phyloP scores from a whole-genome alignment of 30 jellyfish, hydroid and myxozoan species.

The Cassiopea xamachana region DNA sequence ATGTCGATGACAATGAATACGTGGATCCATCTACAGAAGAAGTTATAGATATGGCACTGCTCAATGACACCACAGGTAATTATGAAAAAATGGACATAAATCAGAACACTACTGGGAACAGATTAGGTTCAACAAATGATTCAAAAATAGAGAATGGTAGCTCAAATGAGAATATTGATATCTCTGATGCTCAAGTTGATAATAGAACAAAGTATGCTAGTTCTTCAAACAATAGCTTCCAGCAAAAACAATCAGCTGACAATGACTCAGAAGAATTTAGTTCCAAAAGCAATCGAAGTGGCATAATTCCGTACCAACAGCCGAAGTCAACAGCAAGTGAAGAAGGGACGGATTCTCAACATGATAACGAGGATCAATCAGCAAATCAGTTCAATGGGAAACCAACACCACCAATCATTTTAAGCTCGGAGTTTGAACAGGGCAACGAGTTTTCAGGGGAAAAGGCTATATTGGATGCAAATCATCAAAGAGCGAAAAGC shows the following conservation, averaged over 20 bases:
- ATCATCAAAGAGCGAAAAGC: not conserved
- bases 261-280: not conserved
- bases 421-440: not conserved
- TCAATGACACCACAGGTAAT: not conserved
- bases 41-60: not conserved
- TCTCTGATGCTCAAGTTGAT: not conserved
- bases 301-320: not conserved
- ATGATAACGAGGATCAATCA: not conserved
- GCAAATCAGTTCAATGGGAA: not conserved
- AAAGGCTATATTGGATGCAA: not conserved
- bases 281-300: not conserved
- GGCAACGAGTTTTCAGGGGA: not conserved
- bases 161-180: not conserved
- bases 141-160: not conserved
- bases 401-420: not conserved
- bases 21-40: conserved; percentile 20
- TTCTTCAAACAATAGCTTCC: not conserved
- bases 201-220: not conserved
- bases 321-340: not conserved
- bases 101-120: not conserved
- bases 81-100: not conserved
- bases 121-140: not conserved
- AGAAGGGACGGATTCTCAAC: not conserved
- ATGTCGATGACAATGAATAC: conserved; percentile 13
- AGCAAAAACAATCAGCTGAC: not conserved